Conservation (phyloP, 2,113 vertebrate species). For the Alosa alosa region DNA sequence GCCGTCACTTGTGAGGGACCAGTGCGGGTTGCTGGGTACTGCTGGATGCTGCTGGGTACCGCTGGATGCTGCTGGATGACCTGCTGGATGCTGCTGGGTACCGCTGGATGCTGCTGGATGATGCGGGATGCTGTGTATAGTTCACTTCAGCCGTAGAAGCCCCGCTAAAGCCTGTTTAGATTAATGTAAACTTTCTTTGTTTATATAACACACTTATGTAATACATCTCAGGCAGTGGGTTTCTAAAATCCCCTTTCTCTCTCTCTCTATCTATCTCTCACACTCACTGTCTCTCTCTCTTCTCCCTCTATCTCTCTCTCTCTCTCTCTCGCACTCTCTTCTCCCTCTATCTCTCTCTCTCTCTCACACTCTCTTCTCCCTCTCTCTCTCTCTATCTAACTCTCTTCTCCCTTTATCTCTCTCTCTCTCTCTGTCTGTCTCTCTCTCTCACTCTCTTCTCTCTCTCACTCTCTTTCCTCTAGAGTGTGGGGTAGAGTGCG, state of each 20-base stretch:
- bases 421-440: neutral
- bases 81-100: neutral
- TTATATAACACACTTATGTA: conserved; percentile 24
- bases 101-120: no score
- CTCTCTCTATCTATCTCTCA: neutral
- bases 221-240: conserved; percentile 10
- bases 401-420: neutral
- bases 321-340: no score
- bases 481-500: neutral
- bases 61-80: no score
- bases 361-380: neutral
- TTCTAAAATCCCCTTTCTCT: neutral
- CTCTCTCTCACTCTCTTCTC: no score
- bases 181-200: conserved; percentile 17
- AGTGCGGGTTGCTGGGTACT: neutral
- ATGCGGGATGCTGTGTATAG: neutral
- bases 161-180: neutral
- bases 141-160: neutral
- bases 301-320: no score
- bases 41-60: no score
- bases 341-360: neutral
- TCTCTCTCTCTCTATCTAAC: no score
- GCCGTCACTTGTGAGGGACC: neutral
- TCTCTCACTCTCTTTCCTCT: neutral
- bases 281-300: no score